Base-by-base conservation (phyloP, 2,888 invertebrate species). In the Erebia ligea region DNA sequence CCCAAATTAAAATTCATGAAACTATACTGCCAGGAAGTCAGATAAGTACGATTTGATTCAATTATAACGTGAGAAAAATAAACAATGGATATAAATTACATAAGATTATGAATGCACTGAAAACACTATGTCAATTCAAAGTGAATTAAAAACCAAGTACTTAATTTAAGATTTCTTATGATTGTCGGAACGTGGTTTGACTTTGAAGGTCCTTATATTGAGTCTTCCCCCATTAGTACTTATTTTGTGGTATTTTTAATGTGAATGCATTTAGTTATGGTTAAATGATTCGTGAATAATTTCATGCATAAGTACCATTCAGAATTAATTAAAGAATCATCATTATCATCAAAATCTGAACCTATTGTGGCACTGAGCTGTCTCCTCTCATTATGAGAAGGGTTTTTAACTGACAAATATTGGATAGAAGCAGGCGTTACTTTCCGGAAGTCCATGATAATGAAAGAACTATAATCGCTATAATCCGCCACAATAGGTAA, bases 31-130 rank as follows among this genome's bases (percentile, higher is more conserved):
- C 66, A 72, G 67, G 71, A 69, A 69, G 54, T 71, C 58, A 61
- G 42, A 67, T 42, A 68, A 57, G 68, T 42, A 68, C 61, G 68
- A 70, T 70, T 74, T 59, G 62, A 70, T 56, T 62, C 72, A 66
- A 70, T 70, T 64, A 68, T 67, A 67, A 63, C 67, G 72, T 72
- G 72, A 68, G 72, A 74, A 69, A 21, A 45, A 17, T 62, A 62
- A 40, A 72, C 68, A 69, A 72, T 66, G 17, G 62, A 57, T 48
- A 62, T 48, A 57, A 66, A 58, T 65, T 54, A 65, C 59, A 50
- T 40, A 59, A 54, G 58, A 48, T 58, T 40, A 65, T 59, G 58
- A 48, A 58, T 40, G 48, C 8, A 21, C 45, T 58, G 52, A 59
- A 65, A 69, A 69, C 40, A 54, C 50, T 17, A 13, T 13, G 58